Conservation (phyloP, 2,113 vertebrate genomes). For the Catharus bicknelli region DNA sequence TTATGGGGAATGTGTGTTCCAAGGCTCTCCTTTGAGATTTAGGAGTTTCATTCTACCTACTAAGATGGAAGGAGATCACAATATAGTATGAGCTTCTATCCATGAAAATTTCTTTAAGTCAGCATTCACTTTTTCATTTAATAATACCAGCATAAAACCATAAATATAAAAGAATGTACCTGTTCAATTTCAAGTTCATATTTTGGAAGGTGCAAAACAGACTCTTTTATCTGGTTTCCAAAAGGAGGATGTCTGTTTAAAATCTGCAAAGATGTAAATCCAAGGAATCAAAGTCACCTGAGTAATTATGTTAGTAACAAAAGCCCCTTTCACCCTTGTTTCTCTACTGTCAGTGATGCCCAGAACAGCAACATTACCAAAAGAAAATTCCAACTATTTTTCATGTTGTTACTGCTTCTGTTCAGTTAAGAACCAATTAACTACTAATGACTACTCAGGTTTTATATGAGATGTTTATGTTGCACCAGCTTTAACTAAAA, state of each 20-base stretch:
- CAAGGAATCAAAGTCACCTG: not conserved
- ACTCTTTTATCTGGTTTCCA: conserved; percentile 96
- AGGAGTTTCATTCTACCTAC: not conserved
- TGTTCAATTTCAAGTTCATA: conserved; percentile 82
- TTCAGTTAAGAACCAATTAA: not conserved
- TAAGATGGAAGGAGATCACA: not conserved
- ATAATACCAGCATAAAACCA: conserved; percentile 68
- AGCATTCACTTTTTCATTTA: not conserved
- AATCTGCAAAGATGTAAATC: conserved; percentile 79
- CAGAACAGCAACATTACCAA: not conserved
- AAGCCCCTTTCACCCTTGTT: not conserved
- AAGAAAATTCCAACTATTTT: not conserved
- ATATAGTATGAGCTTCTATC: not conserved
- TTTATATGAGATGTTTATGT: not conserved
- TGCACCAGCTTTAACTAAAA: not conserved
- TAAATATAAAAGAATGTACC: conserved; percentile 18
- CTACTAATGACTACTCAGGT: not conserved
- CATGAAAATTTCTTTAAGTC: not conserved
- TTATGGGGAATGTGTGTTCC: not conserved
- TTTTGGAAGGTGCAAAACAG: conserved; percentile 88
- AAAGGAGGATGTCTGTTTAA: conserved; percentile 96
- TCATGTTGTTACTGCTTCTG: not conserved
- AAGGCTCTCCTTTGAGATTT: not conserved
- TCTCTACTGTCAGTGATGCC: not conserved
- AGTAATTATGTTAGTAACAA: not conserved